A percentile compares a stretch with the other conserved stretches of the same genome.
Conservation (phyloP, 2,888 invertebrate genomes). For the Catotricha subobsoleta region DNA sequence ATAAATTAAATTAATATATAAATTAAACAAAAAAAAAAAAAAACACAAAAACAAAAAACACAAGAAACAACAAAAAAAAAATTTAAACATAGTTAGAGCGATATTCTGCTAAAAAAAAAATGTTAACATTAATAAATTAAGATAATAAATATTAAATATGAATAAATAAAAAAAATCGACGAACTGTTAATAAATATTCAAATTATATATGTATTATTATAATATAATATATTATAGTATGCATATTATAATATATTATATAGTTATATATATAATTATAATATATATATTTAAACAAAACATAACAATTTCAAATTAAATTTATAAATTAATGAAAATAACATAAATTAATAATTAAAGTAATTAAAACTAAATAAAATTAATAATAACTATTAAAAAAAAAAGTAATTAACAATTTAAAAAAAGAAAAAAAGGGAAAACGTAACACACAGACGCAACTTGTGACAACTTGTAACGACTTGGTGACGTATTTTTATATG, state of each 20-base stretch:
- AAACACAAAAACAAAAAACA: slow-evolving; percentile 8
- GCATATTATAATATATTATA: too few species aligned
- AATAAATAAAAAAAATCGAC: slow-evolving; percentile 6
- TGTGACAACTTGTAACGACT: background rate
- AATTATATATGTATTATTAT: too few species aligned
- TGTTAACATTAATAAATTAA: slow-evolving; percentile 14
- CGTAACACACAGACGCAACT: background rate
- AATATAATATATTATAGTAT: too few species aligned
- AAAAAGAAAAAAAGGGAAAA: background rate
- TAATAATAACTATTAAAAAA: background rate
- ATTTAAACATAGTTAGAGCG: slow-evolving; percentile 10
- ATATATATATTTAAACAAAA: too few species aligned
- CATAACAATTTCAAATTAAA: too few species aligned
- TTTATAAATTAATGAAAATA: too few species aligned
- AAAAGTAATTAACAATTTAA: background rate
- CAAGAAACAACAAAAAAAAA: slow-evolving; percentile 9
- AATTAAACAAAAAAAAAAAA: too few species aligned
- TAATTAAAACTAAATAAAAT: background rate
- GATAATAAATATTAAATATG: slow-evolving; percentile 12
- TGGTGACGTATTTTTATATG: background rate
- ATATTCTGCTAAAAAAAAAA: slow-evolving; percentile 13
- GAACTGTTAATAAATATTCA: slow-evolving; percentile 7
- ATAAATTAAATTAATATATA: too few species aligned
- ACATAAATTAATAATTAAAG: too few species aligned
- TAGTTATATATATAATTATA: too few species aligned